A percentile compares a stretch with the other conserved stretches of the same genome.
phyloP scores from a whole-genome alignment of 2,113 vertebrate species.

The Zeus faber region DNA sequence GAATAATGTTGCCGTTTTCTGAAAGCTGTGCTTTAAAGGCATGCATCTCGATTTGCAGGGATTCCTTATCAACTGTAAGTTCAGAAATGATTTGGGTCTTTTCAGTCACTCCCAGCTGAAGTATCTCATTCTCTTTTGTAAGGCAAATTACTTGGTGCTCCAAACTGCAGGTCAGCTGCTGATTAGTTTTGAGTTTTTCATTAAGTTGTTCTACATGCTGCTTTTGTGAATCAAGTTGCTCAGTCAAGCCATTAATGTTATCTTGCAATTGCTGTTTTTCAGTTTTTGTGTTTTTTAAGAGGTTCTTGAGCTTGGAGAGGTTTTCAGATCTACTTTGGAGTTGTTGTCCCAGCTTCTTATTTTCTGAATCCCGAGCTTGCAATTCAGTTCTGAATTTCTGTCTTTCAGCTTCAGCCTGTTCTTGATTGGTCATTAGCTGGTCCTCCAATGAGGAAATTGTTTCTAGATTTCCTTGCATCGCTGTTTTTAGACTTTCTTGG shows the following conservation, averaged over 20 bases:
- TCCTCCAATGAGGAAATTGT: constrained; percentile 69
- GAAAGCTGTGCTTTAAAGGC: constrained; percentile 41
- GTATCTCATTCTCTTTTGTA: constrained; percentile 62
- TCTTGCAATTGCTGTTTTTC: constrained; percentile 69
- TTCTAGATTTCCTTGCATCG: constrained; percentile 67
- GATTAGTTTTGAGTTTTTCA: constrained; percentile 34
- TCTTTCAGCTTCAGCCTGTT: constrained; percentile 63
- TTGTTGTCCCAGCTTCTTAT: constrained; percentile 67
- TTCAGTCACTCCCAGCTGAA: constrained; percentile 61
- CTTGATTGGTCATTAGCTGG: constrained; percentile 53
- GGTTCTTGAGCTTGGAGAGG: constrained; percentile 60
- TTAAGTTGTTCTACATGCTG: constrained; percentile 52
- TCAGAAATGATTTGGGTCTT: constrained; percentile 52
- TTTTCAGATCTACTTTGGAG: constrained; percentile 66
- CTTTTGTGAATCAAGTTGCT: constrained; percentile 64
- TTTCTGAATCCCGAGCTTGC: constrained; percentile 57
- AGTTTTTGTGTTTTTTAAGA: constrained; percentile 39
- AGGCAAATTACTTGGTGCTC: constrained; percentile 65
- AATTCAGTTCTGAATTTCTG: constrained; percentile 62
- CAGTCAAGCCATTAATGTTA: constrained; percentile 55
- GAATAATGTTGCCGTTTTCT: constrained; percentile 60
- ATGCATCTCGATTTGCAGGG: constrained; percentile 62
- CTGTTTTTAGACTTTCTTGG: constrained; percentile 54
- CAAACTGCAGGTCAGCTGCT: constrained; percentile 41
- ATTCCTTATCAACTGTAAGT: constrained; percentile 51